Conservation (phyloP, 2,113 vertebrate species). For the Coracopsis vasa region DNA sequence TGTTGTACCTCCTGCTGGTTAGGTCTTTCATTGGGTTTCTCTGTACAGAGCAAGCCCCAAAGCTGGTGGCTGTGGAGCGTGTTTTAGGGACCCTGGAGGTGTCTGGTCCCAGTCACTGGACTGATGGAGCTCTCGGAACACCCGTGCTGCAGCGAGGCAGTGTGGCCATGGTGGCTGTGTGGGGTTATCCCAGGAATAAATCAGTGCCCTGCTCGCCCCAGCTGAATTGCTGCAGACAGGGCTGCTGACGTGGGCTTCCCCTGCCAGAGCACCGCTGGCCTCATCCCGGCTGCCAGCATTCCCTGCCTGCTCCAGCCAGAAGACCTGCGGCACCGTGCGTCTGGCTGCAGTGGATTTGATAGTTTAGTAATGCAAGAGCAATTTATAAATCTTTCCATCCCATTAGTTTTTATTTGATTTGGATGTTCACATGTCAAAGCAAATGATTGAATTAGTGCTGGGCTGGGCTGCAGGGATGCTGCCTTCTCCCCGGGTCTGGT, state of each 20-base stretch:
- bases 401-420: conserved; percentile 58
- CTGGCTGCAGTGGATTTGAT: neutral
- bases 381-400: conserved; percentile 41
- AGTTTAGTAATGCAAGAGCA: neutral
- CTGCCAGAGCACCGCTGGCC: neutral
- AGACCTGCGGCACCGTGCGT: rapidly evolving
- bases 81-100: neutral
- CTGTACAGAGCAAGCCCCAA: neutral
- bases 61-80: rapidly evolving
- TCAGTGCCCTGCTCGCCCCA: neutral
- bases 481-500: neutral
- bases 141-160: rapidly evolving
- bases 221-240: neutral
- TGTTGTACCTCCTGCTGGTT: neutral
- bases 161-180: rapidly evolving
- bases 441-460: conserved; percentile 36
- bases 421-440: conserved; percentile 9
- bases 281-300: neutral
- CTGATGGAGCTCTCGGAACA: rapidly evolving
- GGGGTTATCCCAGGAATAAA: neutral
- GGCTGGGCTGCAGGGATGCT: neutral
- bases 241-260: neutral
- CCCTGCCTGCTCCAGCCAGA: neutral
- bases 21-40: rapidly evolving
- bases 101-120: rapidly evolving